phyloP scores from a whole-genome alignment of 2,797 vertebrate genomes.

The Neopelma chrysocephalum region DNA sequence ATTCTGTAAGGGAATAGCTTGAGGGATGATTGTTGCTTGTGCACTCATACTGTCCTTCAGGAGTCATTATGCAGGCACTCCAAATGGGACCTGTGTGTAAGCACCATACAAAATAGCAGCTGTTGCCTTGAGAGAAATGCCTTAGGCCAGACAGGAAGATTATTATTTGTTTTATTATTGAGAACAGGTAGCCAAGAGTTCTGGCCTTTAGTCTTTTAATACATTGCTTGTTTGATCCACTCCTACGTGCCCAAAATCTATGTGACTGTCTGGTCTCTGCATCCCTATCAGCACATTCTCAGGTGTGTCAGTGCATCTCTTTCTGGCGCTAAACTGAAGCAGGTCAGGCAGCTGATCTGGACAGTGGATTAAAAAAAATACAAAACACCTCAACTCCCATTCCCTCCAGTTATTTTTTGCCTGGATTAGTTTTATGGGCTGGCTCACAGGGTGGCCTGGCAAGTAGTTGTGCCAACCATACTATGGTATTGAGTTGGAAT shows the following conservation, averaged over 20 bases:
- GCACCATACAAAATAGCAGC: neutral
- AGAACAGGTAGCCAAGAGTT: neutral
- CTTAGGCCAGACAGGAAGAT: neutral
- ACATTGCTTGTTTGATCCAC: neutral
- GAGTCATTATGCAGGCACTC: neutral
- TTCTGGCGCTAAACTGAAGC: neutral
- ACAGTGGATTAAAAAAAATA: neutral
- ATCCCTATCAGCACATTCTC: neutral
- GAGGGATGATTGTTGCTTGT: neutral
- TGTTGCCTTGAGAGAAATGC: neutral
- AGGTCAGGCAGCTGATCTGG: neutral
- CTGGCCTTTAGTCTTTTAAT: neutral
- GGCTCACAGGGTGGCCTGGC: neutral
- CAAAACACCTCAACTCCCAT: neutral
- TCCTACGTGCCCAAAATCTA: neutral
- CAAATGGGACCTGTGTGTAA: slow-evolving; percentile 1
- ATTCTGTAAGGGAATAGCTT: neutral
- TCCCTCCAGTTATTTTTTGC: slow-evolving; percentile 1
- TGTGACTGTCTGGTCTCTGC: neutral
- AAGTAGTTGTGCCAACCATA: neutral
- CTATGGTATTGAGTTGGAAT: neutral
- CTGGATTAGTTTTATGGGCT: slow-evolving; percentile 13
- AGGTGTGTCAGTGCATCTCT: neutral
- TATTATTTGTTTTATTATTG: neutral
- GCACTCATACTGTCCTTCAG: neutral